Evolutionary conservation across 2,888 invertebrate genomes (phyloP).

Genomic region (Drosophila glabriapex): DNA sequence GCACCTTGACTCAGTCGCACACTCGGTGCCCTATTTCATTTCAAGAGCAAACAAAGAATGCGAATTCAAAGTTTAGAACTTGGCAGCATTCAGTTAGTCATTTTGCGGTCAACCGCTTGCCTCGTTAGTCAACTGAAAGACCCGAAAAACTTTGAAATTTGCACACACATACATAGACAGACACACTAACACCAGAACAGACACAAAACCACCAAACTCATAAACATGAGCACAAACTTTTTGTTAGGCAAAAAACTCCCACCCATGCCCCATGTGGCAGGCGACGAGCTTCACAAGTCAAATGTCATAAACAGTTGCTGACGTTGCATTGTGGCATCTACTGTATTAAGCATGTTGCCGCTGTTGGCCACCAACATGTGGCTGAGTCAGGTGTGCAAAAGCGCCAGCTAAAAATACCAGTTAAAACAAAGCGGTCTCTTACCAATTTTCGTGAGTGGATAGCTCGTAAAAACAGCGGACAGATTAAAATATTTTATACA

Average conservation of each 20-base stretch:
- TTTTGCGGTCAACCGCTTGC: conserved; percentile 57
- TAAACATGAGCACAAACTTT: conserved; percentile 23
- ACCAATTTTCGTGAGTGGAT: not conserved
- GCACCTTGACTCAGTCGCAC: conserved; percentile 25
- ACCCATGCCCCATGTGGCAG: conserved; percentile 11
- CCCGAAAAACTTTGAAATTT: conserved; percentile 30
- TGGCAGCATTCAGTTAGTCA: conserved; percentile 48
- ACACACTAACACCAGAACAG: not conserved
- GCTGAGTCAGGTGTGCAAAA: conserved; percentile 24
- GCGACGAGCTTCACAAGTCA: conserved; percentile 23
- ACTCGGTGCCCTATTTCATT: conserved; percentile 23
- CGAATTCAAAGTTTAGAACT: conserved; percentile 21
- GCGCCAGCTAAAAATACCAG: not conserved
- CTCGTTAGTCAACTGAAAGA: conserved; percentile 51
- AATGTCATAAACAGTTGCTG: conserved; percentile 47
- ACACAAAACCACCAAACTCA: conserved; percentile 8
- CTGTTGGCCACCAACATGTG: conserved; percentile 4
- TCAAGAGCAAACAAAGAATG: conserved; percentile 21
- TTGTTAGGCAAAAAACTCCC: conserved; percentile 7
- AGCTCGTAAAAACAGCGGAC: not conserved
- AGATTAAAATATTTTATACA: not conserved
- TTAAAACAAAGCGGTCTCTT: not conserved
- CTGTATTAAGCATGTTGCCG: conserved; percentile 27
- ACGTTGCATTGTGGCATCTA: conserved; percentile 10
- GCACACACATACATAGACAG: not conserved